Evolutionary conservation across 2,113 vertebrate species (phyloP).

Genomic region (Electrona antarctica): DNA sequence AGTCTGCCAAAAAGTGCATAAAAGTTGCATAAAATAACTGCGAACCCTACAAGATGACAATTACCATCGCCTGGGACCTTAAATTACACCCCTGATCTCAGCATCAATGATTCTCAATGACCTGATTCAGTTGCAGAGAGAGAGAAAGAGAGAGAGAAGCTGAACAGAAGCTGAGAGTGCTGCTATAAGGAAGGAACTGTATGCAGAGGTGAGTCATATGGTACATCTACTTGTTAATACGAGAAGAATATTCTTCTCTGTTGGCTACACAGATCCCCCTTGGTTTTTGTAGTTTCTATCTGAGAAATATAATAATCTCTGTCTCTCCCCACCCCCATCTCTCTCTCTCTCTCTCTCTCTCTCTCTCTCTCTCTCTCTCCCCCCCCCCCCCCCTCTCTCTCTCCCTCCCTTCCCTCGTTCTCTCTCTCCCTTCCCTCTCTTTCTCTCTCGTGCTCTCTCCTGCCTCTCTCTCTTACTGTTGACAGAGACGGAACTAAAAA

Average conservation of each 20-base stretch:
- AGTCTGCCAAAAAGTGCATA: too few species aligned
- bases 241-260: constrained; percentile 56
- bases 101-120: too few species aligned
- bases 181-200: background rate
- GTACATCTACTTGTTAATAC: constrained; percentile 61
- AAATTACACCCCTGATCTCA: too few species aligned
- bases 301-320: constrained; percentile 1
- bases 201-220: too few species aligned
- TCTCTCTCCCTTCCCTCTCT: constrained; percentile 29
- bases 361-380: constrained; percentile 26
- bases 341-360: constrained; percentile 27
- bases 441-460: constrained; percentile 6
- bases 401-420: constrained; percentile 22
- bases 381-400: constrained; percentile 19
- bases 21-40: too few species aligned
- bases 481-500: constrained; percentile 71
- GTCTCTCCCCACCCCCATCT: constrained; percentile 6
- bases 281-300: too few species aligned
- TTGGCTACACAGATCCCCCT: constrained; percentile 3
- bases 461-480: constrained; percentile 56
- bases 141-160: background rate
- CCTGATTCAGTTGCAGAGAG: too few species aligned
- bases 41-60: too few species aligned
- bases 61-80: too few species aligned
- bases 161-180: background rate